phyloP scores from a whole-genome alignment of 1,140 invertebrate genomes.

The Brachionus calyciflorus region DNA sequence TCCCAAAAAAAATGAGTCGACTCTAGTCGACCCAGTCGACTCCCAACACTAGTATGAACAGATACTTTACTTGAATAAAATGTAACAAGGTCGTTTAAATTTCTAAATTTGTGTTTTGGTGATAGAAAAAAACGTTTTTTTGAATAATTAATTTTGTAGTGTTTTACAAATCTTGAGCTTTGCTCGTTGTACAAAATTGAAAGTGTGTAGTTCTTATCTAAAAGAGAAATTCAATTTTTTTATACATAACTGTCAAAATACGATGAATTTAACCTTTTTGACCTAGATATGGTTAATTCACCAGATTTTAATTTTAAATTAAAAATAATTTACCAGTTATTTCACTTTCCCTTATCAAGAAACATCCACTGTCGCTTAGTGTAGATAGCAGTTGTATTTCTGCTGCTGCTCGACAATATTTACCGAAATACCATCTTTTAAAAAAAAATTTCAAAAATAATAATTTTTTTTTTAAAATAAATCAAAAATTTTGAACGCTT shows the following conservation, averaged over 20 bases:
- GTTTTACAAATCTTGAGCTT: slow-evolving; percentile 14
- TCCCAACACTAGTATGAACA: too few relatives aligned
- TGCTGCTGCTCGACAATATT: background rate
- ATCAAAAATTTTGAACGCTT: too few relatives aligned
- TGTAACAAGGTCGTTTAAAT: slow-evolving; percentile 90
- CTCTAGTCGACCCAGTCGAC: too few relatives aligned
- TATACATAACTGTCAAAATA: background rate
- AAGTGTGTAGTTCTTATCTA: slow-evolving; percentile 19
- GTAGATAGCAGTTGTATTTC: slow-evolving; percentile 1
- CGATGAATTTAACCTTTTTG: background rate
- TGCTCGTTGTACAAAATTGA: background rate
- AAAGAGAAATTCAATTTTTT: background rate
- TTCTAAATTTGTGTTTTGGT: slow-evolving; percentile 87
- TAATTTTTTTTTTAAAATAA: background rate
- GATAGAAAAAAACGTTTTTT: slow-evolving; percentile 80
- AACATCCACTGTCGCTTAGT: background rate
- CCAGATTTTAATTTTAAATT: background rate
- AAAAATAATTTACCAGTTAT: background rate
- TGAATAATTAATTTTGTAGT: background rate
- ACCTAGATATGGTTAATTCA: too few relatives aligned
- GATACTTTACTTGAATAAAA: slow-evolving; percentile 76
- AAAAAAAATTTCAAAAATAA: too few relatives aligned
- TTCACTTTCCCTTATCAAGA: slow-evolving; percentile 21
- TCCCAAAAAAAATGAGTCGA: too few relatives aligned
- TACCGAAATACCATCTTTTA: slow-evolving; percentile 25